These are phyloP conservation scores for Myxocyprinus asiaticus DNA, from an alignment of 2,113 vertebrate species.

Conservation along the genomic window DNA sequence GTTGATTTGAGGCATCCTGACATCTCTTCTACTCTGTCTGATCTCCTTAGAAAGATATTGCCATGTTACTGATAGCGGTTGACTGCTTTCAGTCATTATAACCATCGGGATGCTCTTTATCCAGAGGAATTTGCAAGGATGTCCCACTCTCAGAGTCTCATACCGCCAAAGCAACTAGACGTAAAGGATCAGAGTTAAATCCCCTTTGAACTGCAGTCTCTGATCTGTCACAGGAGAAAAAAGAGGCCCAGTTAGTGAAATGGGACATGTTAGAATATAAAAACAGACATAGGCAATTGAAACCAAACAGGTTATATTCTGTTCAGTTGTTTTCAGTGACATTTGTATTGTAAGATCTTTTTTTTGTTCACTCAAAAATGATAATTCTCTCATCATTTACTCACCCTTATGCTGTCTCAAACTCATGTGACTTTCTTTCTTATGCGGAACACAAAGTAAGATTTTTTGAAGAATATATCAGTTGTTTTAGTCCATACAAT, in stretches of 20 bases:
- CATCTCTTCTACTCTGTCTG: neutral
- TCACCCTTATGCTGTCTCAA: no score
- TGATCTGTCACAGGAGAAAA: conserved; percentile 34
- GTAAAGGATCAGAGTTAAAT: conserved; percentile 38
- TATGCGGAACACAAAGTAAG: no score
- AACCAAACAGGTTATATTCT: no score
- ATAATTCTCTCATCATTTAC: no score
- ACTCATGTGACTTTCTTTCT: no score
- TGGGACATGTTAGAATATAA: neutral
- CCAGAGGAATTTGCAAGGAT: conserved; percentile 24
- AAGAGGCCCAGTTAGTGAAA: conserved; percentile 27
- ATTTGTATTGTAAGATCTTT: neutral
- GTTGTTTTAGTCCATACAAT: no score
- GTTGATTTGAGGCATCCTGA: neutral
- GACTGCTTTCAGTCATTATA: conserved; percentile 19
- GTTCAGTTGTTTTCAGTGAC: neutral
- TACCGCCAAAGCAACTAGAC: conserved; percentile 39
- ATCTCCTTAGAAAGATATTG: conserved; percentile 26
- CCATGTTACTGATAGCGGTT: neutral
- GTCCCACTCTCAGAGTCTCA: conserved; percentile 27
- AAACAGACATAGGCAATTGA: neutral
- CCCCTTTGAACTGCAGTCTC: conserved; percentile 39
- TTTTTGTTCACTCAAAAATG: no score
- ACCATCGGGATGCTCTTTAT: conserved; percentile 14
- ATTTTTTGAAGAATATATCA: no score